Evolutionary conservation across 2,113 vertebrate species (phyloP).

Genomic region (Copsychus sechellarum): DNA sequence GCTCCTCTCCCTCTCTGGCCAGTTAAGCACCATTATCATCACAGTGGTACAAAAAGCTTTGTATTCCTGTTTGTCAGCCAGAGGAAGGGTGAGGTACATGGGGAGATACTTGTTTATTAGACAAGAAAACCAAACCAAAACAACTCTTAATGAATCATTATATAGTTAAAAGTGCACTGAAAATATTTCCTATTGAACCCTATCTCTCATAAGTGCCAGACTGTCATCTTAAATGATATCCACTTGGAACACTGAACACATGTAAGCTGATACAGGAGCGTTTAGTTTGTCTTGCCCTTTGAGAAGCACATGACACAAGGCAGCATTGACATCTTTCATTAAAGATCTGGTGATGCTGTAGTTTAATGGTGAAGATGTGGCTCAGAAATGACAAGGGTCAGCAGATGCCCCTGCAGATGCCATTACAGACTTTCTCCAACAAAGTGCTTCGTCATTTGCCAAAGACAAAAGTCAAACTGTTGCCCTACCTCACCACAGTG

Average conservation of each 20-base stretch:
- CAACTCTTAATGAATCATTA: background rate
- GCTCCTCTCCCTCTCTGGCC: background rate
- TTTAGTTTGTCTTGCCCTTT: background rate
- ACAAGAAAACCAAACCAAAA: slow-evolving; percentile 34
- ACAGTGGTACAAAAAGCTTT: background rate
- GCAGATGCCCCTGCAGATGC: background rate
- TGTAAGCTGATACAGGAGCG: background rate
- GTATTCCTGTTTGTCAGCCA: background rate
- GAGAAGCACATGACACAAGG: slow-evolving; percentile 46
- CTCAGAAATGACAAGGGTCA: background rate
- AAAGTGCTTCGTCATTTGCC: slow-evolving; percentile 51
- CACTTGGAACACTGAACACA: slow-evolving; percentile 35
- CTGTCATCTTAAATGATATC: background rate
- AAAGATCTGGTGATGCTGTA: background rate
- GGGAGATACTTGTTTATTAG: slow-evolving; percentile 26
- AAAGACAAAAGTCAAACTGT: slow-evolving; percentile 33
- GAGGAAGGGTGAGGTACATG: background rate
- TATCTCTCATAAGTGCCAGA: background rate
- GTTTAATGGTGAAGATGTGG: background rate
- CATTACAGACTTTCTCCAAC: background rate
- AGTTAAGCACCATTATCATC: background rate
- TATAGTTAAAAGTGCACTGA: slow-evolving; percentile 55
- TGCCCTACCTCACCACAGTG: slow-evolving; percentile 39
- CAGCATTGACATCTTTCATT: background rate
- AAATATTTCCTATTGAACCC: background rate